These are phyloP conservation scores for Kobus ellipsiprymnus DNA, from an alignment of 2,113 vertebrate genomes.

Conservation along the genomic window DNA sequence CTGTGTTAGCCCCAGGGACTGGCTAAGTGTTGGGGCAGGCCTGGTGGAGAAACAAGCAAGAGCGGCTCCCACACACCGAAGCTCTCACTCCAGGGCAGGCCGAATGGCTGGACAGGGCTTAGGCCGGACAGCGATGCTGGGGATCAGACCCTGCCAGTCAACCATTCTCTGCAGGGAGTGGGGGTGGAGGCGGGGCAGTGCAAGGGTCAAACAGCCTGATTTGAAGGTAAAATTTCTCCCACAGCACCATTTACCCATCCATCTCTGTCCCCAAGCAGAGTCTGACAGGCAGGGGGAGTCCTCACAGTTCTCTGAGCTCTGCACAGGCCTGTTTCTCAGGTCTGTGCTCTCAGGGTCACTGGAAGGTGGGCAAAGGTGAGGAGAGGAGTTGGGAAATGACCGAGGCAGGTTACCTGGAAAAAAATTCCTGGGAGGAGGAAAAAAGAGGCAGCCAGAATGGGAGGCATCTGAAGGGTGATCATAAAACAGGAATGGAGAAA, in stretches of 20 bases:
- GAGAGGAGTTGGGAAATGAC: not conserved
- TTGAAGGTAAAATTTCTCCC: constrained; percentile 15
- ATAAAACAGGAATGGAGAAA: not conserved
- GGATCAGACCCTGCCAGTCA: not conserved
- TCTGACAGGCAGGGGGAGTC: constrained; percentile 7
- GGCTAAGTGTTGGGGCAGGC: not conserved
- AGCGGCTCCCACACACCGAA: not conserved
- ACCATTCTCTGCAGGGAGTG: not conserved
- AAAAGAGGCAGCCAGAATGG: not conserved
- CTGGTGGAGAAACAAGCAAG: constrained; percentile 9
- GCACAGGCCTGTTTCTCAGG: not conserved
- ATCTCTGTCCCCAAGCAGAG: constrained; percentile 28
- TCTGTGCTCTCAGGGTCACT: constrained; percentile 55
- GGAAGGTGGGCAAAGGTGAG: constrained; percentile 29
- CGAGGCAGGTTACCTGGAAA: not conserved
- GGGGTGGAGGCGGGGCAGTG: not conserved
- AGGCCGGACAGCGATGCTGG: not conserved
- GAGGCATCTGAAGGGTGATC: constrained; percentile 30
- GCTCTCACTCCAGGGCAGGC: not conserved
- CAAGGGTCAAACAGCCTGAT: not conserved
- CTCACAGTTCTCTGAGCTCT: constrained; percentile 54
- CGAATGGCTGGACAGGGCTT: not conserved
- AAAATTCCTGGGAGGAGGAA: constrained; percentile 2
- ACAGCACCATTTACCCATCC: constrained; percentile 53
- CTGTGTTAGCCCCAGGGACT: not conserved